Conservation (phyloP, 35 echinoderm and acorn worm species). For the Chiridota heheva region DNA sequence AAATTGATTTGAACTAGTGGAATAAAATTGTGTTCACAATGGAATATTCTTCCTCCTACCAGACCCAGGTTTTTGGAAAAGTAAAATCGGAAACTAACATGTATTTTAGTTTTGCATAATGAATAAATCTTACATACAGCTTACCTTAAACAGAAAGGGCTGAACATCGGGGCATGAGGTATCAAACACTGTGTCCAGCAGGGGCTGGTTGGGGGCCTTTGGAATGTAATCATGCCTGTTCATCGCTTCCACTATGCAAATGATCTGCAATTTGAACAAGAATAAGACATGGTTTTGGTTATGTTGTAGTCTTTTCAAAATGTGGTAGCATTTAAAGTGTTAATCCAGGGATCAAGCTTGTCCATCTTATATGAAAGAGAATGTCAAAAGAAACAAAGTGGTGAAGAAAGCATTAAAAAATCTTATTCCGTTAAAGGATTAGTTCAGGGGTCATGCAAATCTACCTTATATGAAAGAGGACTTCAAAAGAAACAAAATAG, state of each 20-base stretch:
- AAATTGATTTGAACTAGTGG: too few relatives aligned
- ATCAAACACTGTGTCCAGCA: slow-evolving; percentile 88
- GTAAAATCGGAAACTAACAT: too few relatives aligned
- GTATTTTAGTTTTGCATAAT: not conserved
- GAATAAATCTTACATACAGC: not conserved
- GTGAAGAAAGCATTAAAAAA: too few relatives aligned
- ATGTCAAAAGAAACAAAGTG: too few relatives aligned
- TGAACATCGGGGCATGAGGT: slow-evolving; percentile 82
- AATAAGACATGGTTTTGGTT: not conserved
- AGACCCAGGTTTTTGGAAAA: too few relatives aligned
- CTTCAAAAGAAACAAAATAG: too few relatives aligned
- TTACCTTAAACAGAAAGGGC: slow-evolving; percentile 94
- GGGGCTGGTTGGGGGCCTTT: slow-evolving; percentile 91
- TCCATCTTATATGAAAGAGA: too few relatives aligned
- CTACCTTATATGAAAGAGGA: too few relatives aligned
- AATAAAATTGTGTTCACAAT: too few relatives aligned
- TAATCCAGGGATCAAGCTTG: too few relatives aligned
- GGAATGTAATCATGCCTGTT: slow-evolving; percentile 90
- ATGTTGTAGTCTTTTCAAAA: not conserved
- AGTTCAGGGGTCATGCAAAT: too few relatives aligned
- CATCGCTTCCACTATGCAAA: slow-evolving; percentile 97
- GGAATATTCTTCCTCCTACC: not conserved
- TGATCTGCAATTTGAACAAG: slow-evolving; percentile 23
- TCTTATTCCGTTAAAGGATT: too few relatives aligned
- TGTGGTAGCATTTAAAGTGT: not conserved